These are phyloP conservation scores for Eriocheir sinensis DNA, from an alignment of 1,140 invertebrate genomes.

Conservation along the genomic window DNA sequence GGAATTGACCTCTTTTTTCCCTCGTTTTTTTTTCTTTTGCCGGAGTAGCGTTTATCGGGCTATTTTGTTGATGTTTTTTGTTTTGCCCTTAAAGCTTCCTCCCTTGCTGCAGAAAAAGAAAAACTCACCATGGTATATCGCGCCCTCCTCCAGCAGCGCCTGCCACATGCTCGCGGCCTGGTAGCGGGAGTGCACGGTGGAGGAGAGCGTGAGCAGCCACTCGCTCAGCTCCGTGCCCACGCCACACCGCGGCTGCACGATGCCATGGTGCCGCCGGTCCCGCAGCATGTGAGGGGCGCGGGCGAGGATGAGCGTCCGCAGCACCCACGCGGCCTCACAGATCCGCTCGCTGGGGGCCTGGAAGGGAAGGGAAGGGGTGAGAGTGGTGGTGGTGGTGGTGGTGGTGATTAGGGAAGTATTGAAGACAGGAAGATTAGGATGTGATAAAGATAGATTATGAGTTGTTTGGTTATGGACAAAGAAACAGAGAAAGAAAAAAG, in stretches of 20 bases:
- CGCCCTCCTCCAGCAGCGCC: conserved; percentile 90
- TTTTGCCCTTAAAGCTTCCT: too few species aligned
- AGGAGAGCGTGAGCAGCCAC: conserved; percentile 85
- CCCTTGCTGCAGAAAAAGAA: not conserved
- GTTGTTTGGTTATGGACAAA: too few species aligned
- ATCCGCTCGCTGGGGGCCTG: conserved; percentile 86
- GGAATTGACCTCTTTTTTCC: too few species aligned
- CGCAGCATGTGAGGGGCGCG: conserved; percentile 86
- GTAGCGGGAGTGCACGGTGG: conserved; percentile 84
- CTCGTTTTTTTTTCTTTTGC: too few species aligned
- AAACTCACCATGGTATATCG: conserved; percentile 88
- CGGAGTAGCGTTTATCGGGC: too few species aligned
- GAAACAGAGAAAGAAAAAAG: too few species aligned
- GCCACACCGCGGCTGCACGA: conserved; percentile 59
- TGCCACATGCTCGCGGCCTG: conserved; percentile 93
- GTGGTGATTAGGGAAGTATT: not conserved
- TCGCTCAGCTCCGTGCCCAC: conserved; percentile 89
- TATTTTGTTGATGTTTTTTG: too few species aligned
- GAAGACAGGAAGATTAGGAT: not conserved
- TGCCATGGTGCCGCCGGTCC: conserved; percentile 84
- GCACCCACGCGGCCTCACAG: conserved; percentile 87
- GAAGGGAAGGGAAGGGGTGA: not conserved
- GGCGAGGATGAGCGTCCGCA: conserved; percentile 87
- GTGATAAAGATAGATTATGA: too few species aligned
- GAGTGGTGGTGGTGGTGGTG: too few species aligned